A percentile compares a stretch with the other conserved stretches of the same genome.
Conservation (phyloP, 2,888 invertebrate species). For the Phasia obesa region DNA sequence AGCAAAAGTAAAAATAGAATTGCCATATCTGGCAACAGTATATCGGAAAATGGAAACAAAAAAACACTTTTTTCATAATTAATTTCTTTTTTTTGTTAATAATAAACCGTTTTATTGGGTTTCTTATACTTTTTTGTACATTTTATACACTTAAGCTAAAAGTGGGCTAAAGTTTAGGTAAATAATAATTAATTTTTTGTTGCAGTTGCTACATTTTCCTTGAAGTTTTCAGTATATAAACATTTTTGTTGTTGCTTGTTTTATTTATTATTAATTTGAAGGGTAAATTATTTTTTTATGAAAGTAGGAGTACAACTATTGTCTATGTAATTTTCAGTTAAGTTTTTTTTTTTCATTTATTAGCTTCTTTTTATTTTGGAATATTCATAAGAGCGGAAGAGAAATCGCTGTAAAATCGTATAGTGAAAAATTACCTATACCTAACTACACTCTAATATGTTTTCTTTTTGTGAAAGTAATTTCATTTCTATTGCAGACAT, state of each 20-base stretch:
- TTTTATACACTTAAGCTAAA: not conserved
- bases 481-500: no score
- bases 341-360: not conserved
- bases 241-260: not conserved
- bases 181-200: constrained; percentile 31
- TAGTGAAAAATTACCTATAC: no score
- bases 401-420: not conserved
- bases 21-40: no score
- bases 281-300: constrained; percentile 46
- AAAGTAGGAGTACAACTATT: constrained; percentile 6
- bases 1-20: no score
- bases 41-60: no score
- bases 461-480: no score
- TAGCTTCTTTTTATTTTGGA: not conserved
- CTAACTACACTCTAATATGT: no score
- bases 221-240: not conserved
- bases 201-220: constrained; percentile 20
- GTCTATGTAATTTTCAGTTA: constrained; percentile 10
- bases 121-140: not conserved
- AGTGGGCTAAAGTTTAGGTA: constrained; percentile 35
- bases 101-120: not conserved
- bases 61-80: no score
- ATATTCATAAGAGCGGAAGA: not conserved
- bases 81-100: no score
- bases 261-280: constrained; percentile 36